Base-by-base conservation (phyloP, 2,888 invertebrate species). In the Leptinotarsa juncta region DNA sequence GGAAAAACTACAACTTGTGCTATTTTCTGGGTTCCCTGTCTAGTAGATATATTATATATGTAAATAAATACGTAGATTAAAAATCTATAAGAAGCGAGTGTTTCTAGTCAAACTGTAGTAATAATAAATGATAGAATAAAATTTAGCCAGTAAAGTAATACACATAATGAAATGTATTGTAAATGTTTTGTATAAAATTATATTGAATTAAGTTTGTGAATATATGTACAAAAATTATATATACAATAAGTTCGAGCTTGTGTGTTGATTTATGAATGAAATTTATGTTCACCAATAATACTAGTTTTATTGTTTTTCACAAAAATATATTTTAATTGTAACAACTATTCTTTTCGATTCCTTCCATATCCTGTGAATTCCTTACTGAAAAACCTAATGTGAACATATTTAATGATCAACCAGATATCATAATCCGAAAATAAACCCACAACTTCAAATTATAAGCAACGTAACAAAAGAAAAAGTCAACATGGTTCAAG, bases 11-110 rank as follows among this genome's bases (percentile, higher is more conserved):
- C 26, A 12, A 66, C 20, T 66, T 66, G 18, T 49, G 49, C n/a
- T 42, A 72, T 72, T 67, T 60, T 62, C 20, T 26, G n/a, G 32
- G 62, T 62, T 62, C 16, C 50, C 23, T 66, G 16, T 66, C 16
- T 60, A 23, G 55, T 55, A 20, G 16, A 18, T 60, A 49, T 48
- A 23, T 23, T 62, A 62, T 65, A 57, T 20, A 65, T 77, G 67
- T 78, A 74, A 72, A 77, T 70, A 65, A 65, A 75, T 77, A 42
- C 10, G 42, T 42, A 77, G 77, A 77, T 79, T 51, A 48, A 65
- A 65, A 72, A 77, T 79, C 78, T 78, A 78, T 78, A 78, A 73
- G 76, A 77, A 51, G 71, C 79, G 77, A 80, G 78, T 80, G 75
- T 76, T 65, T 78, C 78, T 80, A 78, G 78, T 79, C 79, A 79